Base-by-base conservation (phyloP, 2,888 invertebrate genomes). In the Eucriotettix oculatus region DNA sequence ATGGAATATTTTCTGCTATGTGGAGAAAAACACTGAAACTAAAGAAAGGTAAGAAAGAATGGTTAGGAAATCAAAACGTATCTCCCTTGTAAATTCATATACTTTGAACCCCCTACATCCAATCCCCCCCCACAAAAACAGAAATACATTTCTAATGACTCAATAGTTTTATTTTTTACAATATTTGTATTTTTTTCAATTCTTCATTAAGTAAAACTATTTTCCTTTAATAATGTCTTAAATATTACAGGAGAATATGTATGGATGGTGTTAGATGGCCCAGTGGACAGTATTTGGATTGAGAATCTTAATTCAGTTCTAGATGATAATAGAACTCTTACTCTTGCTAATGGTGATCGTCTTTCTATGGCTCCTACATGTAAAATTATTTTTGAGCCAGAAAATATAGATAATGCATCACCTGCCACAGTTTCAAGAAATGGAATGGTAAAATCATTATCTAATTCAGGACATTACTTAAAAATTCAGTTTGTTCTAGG, bases 231-330 rank as follows among this genome's bases (percentile, higher is more conserved):
- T 29, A 29, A 29, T 29, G 2, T 2, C 29, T 29, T 29, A 29
- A 29, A 29, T 57, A 61, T 65, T 67, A n/a, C 66, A 81, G 82
- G 80, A 5, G 96, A 96, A 68, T 82, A 91, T 71, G 84, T 96
- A 29, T 97, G 97, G 97, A 74, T 97, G 55, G 92, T 97, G 0
- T 75, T 97, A 52, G 96, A 97, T 69, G 97, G 97, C 0, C 96
- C 96, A 0, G 96, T 97, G 0, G 97, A 97, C 71, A 92, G 94
- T 67, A 94, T 96, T 66, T 97, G 97, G 97, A 97, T 97, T 67
- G 97, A 97, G 74, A 97, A 97, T 75, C 80, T 97, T 65, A 97
- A 97, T 73, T 96, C 96, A 0, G 97, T 97, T 0, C 76, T 97
- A 58, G 97, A 97, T 73, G 97, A 97, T 69, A 97, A 97, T 71